phyloP scores from a whole-genome alignment of 2,113 vertebrate species.

The Lates calcarifer region DNA sequence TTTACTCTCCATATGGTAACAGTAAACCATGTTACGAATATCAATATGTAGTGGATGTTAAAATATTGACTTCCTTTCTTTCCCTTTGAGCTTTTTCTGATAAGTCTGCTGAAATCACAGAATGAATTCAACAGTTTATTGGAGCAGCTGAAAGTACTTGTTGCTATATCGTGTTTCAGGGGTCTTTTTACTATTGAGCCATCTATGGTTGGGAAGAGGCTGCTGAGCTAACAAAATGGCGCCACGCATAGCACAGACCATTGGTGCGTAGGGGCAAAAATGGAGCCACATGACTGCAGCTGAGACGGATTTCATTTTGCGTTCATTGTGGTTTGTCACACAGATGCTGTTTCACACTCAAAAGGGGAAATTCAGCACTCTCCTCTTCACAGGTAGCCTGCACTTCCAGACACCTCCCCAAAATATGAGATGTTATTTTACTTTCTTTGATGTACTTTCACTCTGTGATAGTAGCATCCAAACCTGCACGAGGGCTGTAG shows the following conservation, averaged over 20 bases:
- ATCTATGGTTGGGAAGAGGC: conserved; percentile 5
- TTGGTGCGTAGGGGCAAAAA: conserved; percentile 21
- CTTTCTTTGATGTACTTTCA: conserved; percentile 44
- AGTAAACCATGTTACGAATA: conserved; percentile 44
- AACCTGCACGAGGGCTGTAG: conserved; percentile 5
- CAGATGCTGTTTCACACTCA: conserved; percentile 20
- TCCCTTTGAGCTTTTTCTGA: not conserved
- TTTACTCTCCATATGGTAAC: conserved; percentile 65
- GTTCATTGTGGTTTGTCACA: conserved; percentile 17
- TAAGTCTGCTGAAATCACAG: conserved; percentile 22
- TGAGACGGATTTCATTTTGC: conserved; percentile 20
- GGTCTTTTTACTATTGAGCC: conserved; percentile 28
- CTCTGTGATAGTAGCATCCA: conserved; percentile 19
- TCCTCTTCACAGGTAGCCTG: conserved; percentile 28
- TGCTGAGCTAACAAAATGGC: conserved; percentile 49
- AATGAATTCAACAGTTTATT: conserved; percentile 32
- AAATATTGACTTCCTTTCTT: conserved; percentile 14
- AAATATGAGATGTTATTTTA: conserved; percentile 54
- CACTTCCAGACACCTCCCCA: conserved; percentile 45
- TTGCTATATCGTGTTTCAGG: conserved; percentile 54
- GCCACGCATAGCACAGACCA: conserved; percentile 9
- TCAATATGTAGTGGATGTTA: conserved; percentile 14
- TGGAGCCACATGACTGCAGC: not conserved
- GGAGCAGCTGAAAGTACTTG: conserved; percentile 41
- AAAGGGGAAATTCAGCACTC: conserved; percentile 39